These are phyloP conservation scores for Drosophila simulans DNA, from an alignment of 1,140 invertebrate genomes.

Conservation along the genomic window DNA sequence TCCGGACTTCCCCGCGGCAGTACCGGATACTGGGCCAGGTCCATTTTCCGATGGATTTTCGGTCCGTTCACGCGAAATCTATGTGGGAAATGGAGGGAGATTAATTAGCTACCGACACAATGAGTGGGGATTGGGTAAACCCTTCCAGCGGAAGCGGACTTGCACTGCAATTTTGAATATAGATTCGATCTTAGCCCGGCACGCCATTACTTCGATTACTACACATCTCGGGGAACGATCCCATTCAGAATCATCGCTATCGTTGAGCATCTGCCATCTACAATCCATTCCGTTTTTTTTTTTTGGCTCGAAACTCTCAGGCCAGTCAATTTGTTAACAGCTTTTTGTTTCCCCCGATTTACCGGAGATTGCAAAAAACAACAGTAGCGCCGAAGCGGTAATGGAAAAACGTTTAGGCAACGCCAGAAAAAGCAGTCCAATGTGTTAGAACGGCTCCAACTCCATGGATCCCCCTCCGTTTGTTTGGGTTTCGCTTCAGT, in stretches of 20 bases:
- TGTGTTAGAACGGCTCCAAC: slow-evolving; percentile 73
- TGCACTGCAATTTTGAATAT: slow-evolving; percentile 33
- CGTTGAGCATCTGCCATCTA: slow-evolving; percentile 55
- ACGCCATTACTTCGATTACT: slow-evolving; percentile 65
- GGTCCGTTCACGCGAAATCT: slow-evolving; percentile 89
- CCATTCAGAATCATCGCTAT: slow-evolving; percentile 56
- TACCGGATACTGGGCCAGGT: slow-evolving; percentile 88
- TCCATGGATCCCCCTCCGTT: slow-evolving; percentile 16
- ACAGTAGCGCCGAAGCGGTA: slow-evolving; percentile 42
- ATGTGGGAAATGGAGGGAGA: slow-evolving; percentile 9
- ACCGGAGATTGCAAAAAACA: slow-evolving; percentile 78
- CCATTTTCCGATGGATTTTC: slow-evolving; percentile 89
- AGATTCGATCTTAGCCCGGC: slow-evolving; percentile 56
- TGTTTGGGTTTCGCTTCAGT: slow-evolving; percentile 60
- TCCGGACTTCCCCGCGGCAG: slow-evolving; percentile 87
- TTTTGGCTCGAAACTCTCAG: slow-evolving; percentile 35
- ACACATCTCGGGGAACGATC: slow-evolving; percentile 31
- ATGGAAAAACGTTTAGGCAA: slow-evolving; percentile 63
- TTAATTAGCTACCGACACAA: slow-evolving; percentile 52
- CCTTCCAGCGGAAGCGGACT: slow-evolving; percentile 19
- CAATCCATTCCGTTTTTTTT: slow-evolving; percentile 39
- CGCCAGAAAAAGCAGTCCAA: slow-evolving; percentile 33
- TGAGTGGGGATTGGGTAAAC: slow-evolving; percentile 33
- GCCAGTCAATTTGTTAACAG: slow-evolving; percentile 75
- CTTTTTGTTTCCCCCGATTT: slow-evolving; percentile 69